Evolutionary conservation across 2,797 vertebrate species (phyloP).

Genomic region (Lycodopsis pacificus): DNA sequence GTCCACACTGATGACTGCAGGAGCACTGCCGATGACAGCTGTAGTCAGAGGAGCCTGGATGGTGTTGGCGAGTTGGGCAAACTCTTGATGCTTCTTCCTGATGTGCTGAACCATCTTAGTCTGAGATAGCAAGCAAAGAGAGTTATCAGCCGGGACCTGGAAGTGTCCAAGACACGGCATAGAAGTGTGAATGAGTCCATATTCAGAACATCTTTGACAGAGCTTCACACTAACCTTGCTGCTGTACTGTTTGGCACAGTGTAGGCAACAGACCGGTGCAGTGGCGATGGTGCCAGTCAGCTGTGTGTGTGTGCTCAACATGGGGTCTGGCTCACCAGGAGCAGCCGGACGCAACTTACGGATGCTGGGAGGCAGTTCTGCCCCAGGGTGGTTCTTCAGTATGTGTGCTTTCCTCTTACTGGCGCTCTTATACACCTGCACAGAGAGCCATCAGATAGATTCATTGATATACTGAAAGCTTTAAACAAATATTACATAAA

Average conservation of each 20-base stretch:
- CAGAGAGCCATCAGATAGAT: slow-evolving; percentile 1
- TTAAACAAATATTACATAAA: neutral
- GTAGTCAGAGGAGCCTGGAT: slow-evolving; percentile 89
- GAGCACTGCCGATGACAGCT: slow-evolving; percentile 90
- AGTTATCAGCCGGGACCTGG: neutral
- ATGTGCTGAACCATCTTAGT: slow-evolving; percentile 99
- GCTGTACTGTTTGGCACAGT: slow-evolving; percentile 99
- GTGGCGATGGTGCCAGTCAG: slow-evolving; percentile 96
- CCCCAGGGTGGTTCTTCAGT: slow-evolving; percentile 97
- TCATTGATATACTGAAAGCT: neutral
- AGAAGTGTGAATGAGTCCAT: neutral
- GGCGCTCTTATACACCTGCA: slow-evolving; percentile 97
- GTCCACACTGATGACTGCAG: slow-evolving; percentile 90
- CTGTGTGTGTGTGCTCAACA: slow-evolving; percentile 98
- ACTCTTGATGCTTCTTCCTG: slow-evolving; percentile 97
- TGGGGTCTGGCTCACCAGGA: slow-evolving; percentile 96
- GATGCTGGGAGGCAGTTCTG: slow-evolving; percentile 96
- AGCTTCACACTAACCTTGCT: slow-evolving; percentile 88
- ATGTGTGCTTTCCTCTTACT: slow-evolving; percentile 99
- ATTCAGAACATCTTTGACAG: neutral
- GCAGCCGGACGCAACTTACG: slow-evolving; percentile 94
- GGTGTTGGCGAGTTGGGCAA: slow-evolving; percentile 87
- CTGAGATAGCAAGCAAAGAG: slow-evolving; percentile 70
- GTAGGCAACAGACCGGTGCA: slow-evolving; percentile 96
- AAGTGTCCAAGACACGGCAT: neutral